Conservation (phyloP, 2,888 invertebrate genomes). For the Salpingus planirostris region DNA sequence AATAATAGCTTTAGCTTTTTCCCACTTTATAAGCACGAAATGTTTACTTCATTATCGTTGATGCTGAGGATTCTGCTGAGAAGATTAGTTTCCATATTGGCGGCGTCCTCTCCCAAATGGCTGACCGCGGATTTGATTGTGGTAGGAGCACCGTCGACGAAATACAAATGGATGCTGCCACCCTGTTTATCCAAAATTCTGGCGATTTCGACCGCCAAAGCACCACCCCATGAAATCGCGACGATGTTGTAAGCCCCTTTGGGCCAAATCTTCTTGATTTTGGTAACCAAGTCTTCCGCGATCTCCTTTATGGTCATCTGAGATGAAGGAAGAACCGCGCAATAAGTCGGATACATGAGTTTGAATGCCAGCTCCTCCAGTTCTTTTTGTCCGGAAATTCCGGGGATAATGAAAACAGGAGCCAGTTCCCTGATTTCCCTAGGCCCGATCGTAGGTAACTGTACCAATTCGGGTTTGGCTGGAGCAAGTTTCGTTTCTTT, state of each 20-base stretch:
- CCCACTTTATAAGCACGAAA: no score
- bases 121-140: constrained; percentile 51
- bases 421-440: constrained; percentile 34
- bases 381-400: constrained; percentile 30
- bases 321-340: constrained; percentile 32
- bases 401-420: constrained; percentile 40
- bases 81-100: constrained; percentile 45
- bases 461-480: constrained; percentile 29
- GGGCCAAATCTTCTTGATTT: constrained; percentile 50
- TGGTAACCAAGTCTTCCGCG: constrained; percentile 37
- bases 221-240: constrained; percentile 84
- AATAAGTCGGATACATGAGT: constrained; percentile 38
- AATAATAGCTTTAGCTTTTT: no score
- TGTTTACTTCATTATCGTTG: no score
- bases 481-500: constrained; percentile 24
- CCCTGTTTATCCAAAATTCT: constrained; percentile 60
- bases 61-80: constrained; percentile 50
- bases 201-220: constrained; percentile 72
- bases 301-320: constrained; percentile 25
- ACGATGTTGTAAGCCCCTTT: constrained; percentile 63
- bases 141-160: constrained; percentile 77
- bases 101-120: constrained; percentile 37
- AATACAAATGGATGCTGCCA: constrained; percentile 53
- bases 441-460: constrained; percentile 35
- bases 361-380: constrained; percentile 29